A percentile compares a stretch with the other conserved stretches of the same genome.
These are phyloP conservation scores for Hemichromis elongatus DNA, from an alignment of 2,113 vertebrate species.

Conservation along the genomic window DNA sequence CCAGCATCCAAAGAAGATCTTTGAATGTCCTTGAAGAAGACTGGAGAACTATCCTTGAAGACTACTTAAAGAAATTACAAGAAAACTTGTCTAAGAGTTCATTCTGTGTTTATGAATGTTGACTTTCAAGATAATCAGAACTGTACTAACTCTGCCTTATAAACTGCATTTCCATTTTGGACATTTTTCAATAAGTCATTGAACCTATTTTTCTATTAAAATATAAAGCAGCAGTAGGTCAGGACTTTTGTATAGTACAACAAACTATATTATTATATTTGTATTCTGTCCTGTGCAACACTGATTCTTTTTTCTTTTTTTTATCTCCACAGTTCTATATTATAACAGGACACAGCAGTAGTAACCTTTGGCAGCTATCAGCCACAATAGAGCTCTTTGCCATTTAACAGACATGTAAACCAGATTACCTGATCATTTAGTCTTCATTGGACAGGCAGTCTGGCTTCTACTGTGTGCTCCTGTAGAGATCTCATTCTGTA, in stretches of 20 bases:
- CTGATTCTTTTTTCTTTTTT: constrained; percentile 39
- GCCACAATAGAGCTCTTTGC: constrained; percentile 28
- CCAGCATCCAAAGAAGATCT: background rate
- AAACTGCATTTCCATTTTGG: background rate
- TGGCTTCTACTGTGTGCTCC: constrained; percentile 33
- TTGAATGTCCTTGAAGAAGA: background rate
- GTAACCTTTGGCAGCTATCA: constrained; percentile 43
- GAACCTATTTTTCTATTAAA: background rate
- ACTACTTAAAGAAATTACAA: background rate
- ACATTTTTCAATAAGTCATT: background rate
- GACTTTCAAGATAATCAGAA: background rate
- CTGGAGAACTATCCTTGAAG: background rate
- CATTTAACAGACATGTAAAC: constrained; percentile 51
- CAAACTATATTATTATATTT: background rate
- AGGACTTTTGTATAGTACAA: background rate
- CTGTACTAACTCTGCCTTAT: background rate
- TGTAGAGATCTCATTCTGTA: constrained; percentile 49
- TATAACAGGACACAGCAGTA: constrained; percentile 27
- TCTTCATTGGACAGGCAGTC: constrained; percentile 43
- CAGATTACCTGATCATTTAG: constrained; percentile 61
- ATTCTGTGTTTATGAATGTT: background rate
- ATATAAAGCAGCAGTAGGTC: background rate
- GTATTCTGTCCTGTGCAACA: background rate
- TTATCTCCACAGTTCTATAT: constrained; percentile 34
- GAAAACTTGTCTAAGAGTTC: background rate